These are phyloP conservation scores for Serranus cabrilla DNA, from an alignment of 2,797 vertebrate genomes.

Conservation along the genomic window DNA sequence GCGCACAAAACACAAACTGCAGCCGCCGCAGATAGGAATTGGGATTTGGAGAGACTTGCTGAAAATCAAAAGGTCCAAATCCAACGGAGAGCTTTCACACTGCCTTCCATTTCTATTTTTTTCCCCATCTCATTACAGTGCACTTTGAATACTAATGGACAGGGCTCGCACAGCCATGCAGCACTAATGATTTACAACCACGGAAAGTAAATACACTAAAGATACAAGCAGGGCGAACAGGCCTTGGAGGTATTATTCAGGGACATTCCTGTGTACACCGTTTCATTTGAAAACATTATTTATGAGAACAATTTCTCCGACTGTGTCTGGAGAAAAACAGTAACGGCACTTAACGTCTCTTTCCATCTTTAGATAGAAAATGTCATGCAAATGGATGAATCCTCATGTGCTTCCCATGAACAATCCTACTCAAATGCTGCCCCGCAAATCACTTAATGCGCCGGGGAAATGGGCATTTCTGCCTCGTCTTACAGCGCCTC, in stretches of 20 bases:
- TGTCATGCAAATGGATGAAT: conserved; percentile 73
- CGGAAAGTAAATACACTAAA: conserved; percentile 59
- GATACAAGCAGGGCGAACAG: conserved; percentile 43
- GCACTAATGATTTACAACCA: conserved; percentile 62
- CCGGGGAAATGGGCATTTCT: conserved; percentile 71
- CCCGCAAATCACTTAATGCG: conserved; percentile 79
- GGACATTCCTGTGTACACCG: conserved; percentile 22
- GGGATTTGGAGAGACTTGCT: conserved; percentile 42
- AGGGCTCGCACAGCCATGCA: conserved; percentile 33
- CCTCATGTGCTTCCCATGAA: conserved; percentile 60
- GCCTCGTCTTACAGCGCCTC: conserved; percentile 62
- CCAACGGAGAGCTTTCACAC: conserved; percentile 44
- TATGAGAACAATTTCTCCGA: conserved; percentile 62
- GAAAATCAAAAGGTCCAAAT: conserved; percentile 60
- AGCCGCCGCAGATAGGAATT: conserved; percentile 39
- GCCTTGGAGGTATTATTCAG: conserved; percentile 49
- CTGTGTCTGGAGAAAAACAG: conserved; percentile 50
- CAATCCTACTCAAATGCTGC: conserved; percentile 67
- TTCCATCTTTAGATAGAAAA: conserved; percentile 60
- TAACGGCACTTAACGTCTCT: conserved; percentile 59
- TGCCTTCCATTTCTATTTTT: conserved; percentile 36
- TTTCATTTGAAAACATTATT: conserved; percentile 68
- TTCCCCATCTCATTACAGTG: conserved; percentile 47
- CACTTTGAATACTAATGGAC: conserved; percentile 68
- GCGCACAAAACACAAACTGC: conserved; percentile 46